These are phyloP conservation scores for Channallabes apus DNA, from an alignment of 2,797 vertebrate genomes.

Conservation along the genomic window DNA sequence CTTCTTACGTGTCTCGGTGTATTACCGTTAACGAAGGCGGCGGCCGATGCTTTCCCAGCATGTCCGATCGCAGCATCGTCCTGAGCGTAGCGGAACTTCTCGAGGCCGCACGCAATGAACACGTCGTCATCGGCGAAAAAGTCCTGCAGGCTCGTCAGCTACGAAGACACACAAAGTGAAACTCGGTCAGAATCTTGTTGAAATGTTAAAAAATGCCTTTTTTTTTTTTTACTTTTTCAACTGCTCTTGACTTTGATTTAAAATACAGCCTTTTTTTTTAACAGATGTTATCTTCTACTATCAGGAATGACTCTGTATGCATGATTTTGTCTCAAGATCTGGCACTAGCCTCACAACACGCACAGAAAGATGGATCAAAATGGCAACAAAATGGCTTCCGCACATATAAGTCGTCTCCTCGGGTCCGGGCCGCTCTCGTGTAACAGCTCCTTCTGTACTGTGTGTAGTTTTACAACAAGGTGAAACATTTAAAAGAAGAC, in stretches of 20 bases:
- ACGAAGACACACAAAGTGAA: constrained; percentile 26
- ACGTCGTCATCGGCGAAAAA: constrained; percentile 97
- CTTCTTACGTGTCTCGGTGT: too few species aligned
- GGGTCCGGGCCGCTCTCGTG: too few species aligned
- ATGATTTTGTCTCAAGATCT: not conserved
- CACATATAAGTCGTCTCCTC: not conserved
- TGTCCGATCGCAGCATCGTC: constrained; percentile 95
- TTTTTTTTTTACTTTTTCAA: too few species aligned
- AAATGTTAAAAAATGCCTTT: too few species aligned
- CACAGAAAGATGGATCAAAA: not conserved
- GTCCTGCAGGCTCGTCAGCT: constrained; percentile 95
- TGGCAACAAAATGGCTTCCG: not conserved
- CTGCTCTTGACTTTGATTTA: not conserved
- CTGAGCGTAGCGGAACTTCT: constrained; percentile 96
- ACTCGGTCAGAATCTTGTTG: not conserved
- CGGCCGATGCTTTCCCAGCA: constrained; percentile 72
- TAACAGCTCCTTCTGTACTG: not conserved
- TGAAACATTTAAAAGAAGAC: not conserved
- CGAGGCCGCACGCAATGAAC: constrained; percentile 94
- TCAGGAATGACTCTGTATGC: not conserved
- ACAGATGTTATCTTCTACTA: not conserved
- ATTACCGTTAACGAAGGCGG: constrained; percentile 72
- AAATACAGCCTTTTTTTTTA: not conserved
- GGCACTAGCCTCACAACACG: not conserved
- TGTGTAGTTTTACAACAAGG: not conserved